Evolutionary conservation across 37 sponge, comb jelly and placozoan genomes (phyloP), one percentile per base, ranked within the genome.

Genomic region (Ianthella basta): DNA sequence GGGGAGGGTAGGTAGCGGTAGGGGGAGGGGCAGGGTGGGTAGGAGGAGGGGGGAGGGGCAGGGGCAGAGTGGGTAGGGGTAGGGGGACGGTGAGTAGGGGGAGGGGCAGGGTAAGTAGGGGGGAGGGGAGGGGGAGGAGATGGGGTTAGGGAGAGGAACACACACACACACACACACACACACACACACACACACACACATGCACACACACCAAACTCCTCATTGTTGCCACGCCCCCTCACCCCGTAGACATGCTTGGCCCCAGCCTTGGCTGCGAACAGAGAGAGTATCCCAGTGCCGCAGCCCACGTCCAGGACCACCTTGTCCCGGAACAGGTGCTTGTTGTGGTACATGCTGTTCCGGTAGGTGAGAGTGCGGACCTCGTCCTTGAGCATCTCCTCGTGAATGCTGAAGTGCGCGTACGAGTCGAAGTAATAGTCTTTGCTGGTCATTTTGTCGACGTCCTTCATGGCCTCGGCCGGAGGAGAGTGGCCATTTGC

Each of bases 371-470:
- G 63, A 15, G 96, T 98, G 15, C 99, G 85, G 35, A 96, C 91
- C 27, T 98, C 91, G 72, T 98, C 99, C 79, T 98, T 98, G 24
- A 98, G 77, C 99, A 98, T 98, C 79, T 98, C 99, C 80, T 98
- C 97, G 65, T 96, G 97, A 30, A 96, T 96, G n/a, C 93, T 95
- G 70, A 92, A 98, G 77, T 98, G 99, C 1, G 99, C 94, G 65
- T 98, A 98, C 10, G 99, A 98, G 81, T 98, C 99, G 75, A 98
- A 98, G 87, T 98, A 98, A 83, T 98, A 98, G 40, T 98, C 99
- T 56, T 86, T 83, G 82, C 95, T 94, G 24, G 97, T 96, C 86
- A 91, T 82, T 30, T 90, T 89, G 18, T 80, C 81, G 0, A 30
- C 60, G 14, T 33, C 14, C 5, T 30, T 40, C n/a, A n/a, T n/a